A percentile compares a stretch with the other conserved stretches of the same genome.
Conservation (phyloP, 2,797 vertebrate genomes). For the Channallabes apus region DNA sequence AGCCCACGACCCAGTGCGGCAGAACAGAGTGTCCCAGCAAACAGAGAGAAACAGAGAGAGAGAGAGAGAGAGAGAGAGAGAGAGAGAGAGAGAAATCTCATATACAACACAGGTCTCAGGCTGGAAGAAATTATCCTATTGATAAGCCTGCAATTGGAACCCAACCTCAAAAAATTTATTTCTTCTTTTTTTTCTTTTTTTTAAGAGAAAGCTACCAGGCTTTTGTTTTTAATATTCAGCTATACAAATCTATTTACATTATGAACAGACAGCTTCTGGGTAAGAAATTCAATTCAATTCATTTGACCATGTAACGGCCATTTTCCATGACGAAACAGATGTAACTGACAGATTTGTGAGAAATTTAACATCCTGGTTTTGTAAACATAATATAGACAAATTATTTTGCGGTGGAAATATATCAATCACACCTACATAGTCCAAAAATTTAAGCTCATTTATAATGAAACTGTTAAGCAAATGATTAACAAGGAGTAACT, state of each 20-base stretch:
- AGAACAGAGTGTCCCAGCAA: conserved; percentile 45
- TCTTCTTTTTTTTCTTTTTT: background rate
- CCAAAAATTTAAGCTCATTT: background rate
- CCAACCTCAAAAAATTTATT: background rate
- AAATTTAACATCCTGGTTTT: background rate
- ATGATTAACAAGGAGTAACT: background rate
- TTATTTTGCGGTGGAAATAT: background rate
- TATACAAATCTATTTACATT: background rate
- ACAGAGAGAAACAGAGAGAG: conserved; percentile 27
- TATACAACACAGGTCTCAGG: conserved; percentile 1
- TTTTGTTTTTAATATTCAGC: background rate
- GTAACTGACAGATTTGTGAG: background rate
- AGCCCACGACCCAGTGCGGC: conserved; percentile 44
- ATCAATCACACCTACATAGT: background rate
- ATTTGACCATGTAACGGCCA: background rate
- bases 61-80: conserved; percentile 28
- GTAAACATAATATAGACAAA: background rate
- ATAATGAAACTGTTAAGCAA: background rate
- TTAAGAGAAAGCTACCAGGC: background rate
- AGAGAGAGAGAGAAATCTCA: conserved; percentile 13
- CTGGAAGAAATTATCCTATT: conserved; percentile 12
- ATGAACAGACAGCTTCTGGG: background rate
- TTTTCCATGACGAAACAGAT: background rate
- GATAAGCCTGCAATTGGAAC: background rate
- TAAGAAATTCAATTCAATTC: background rate